Evolutionary conservation across 2,113 vertebrate genomes (phyloP).

Genomic region (Strix aluco): DNA sequence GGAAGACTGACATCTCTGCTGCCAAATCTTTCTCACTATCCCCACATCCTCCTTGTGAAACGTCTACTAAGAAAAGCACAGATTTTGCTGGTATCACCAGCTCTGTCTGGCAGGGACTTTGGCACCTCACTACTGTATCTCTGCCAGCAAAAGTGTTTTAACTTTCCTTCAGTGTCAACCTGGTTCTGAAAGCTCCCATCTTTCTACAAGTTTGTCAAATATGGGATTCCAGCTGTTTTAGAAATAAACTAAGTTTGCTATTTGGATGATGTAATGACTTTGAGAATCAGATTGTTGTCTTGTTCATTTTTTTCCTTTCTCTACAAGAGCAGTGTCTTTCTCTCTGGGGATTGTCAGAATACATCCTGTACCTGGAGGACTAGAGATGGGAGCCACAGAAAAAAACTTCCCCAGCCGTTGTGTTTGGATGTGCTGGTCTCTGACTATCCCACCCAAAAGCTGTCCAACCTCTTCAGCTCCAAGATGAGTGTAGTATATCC

Average conservation of each 20-base stretch:
- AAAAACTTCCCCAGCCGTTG: not conserved
- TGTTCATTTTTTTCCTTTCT: not conserved
- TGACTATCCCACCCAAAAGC: not conserved
- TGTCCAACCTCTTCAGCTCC: not conserved
- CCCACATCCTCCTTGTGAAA: constrained; percentile 9
- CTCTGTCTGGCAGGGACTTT: constrained; percentile 27
- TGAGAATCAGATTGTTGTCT: not conserved
- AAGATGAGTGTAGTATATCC: not conserved
- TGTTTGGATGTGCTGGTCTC: not conserved
- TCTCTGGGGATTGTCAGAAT: not conserved
- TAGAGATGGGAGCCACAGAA: not conserved
- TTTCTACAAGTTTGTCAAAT: constrained; percentile 34
- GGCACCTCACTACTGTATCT: not conserved
- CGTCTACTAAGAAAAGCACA: not conserved
- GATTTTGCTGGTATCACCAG: not conserved
- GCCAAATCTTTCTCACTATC: not conserved
- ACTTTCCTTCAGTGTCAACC: constrained; percentile 17
- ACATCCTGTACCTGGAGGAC: not conserved
- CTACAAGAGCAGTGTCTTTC: not conserved
- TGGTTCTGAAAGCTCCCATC: constrained; percentile 44
- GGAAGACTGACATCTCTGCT: constrained; percentile 10
- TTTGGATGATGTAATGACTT: not conserved
- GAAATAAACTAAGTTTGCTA: not conserved
- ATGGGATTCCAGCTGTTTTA: constrained; percentile 24
- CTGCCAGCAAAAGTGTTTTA: constrained; percentile 14